phyloP scores from a whole-genome alignment of 2,113 vertebrate species.

The Oncorhynchus gorbuscha region DNA sequence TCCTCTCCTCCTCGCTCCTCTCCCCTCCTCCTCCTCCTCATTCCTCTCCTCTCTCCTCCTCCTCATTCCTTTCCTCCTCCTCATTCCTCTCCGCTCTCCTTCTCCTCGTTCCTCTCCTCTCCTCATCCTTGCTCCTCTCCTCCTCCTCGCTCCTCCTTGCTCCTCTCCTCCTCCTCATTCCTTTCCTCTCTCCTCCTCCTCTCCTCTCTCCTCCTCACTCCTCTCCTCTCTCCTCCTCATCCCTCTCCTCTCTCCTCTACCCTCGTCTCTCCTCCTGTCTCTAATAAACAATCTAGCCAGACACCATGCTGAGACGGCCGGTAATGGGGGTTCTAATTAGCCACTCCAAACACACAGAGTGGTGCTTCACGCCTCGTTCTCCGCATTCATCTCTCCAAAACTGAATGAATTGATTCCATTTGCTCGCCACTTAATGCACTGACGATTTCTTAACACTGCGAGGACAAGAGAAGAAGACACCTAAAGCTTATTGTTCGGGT shows the following conservation, averaged over 20 bases:
- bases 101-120: rapidly evolving
- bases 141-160: neutral
- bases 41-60: neutral
- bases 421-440: constrained; percentile 68
- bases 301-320: constrained; percentile 68
- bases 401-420: constrained; percentile 75
- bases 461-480: neutral
- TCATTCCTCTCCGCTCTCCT: no score
- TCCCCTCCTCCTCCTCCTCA: neutral
- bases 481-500: no score
- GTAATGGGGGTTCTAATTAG: constrained; percentile 74
- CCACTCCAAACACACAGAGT: constrained; percentile 66
- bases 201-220: neutral
- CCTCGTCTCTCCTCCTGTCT: neutral
- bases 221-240: neutral
- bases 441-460: constrained; percentile 70
- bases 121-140: no score
- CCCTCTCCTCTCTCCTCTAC: neutral
- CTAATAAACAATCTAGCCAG: constrained; percentile 70
- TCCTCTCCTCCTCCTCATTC: neutral
- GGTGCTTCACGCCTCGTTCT: constrained; percentile 74
- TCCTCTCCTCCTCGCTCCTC: neutral
- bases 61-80: neutral
- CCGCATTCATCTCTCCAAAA: constrained; percentile 72
- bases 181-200: neutral